Evolutionary conservation across 2,888 invertebrate genomes (phyloP).

Genomic region (Phaedon cochleariae): DNA sequence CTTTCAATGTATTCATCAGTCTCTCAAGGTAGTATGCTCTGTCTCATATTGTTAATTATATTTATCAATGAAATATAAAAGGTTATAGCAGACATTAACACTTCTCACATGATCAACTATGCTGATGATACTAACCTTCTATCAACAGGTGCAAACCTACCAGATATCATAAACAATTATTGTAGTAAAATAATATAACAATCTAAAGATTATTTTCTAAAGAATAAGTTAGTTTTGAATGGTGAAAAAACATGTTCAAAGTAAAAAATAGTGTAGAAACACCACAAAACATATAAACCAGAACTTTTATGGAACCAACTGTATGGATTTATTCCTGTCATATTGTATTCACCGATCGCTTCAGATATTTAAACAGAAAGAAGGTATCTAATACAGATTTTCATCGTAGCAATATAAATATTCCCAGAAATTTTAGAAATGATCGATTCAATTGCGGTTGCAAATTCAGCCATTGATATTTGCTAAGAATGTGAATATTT

Average conservation of each 20-base stretch:
- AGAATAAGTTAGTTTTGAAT: neutral
- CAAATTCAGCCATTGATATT: too few species aligned
- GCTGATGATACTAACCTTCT: slow-evolving; percentile 3
- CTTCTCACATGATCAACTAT: slow-evolving; percentile 1
- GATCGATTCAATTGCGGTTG: too few species aligned
- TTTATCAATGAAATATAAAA: neutral
- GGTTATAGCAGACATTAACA: neutral
- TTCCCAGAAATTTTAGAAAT: too few species aligned
- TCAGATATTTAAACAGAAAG: too few species aligned
- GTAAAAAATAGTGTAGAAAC: neutral
- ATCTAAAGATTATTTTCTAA: neutral
- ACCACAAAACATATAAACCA: neutral
- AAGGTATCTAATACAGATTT: too few species aligned
- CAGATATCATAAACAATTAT: neutral
- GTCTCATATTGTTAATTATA: neutral
- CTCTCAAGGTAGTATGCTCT: neutral
- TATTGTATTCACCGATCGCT: too few species aligned
- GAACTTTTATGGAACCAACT: too few species aligned
- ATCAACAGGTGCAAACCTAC: neutral
- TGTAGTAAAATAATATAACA: neutral
- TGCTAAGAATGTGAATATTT: too few species aligned
- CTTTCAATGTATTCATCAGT: too few species aligned
- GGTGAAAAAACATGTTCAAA: neutral
- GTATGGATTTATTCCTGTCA: too few species aligned
- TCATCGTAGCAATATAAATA: too few species aligned